Evolutionary conservation across 2,113 vertebrate genomes (phyloP), one percentile per base, ranked within the genome.

Genomic region (Arizona elegans): DNA sequence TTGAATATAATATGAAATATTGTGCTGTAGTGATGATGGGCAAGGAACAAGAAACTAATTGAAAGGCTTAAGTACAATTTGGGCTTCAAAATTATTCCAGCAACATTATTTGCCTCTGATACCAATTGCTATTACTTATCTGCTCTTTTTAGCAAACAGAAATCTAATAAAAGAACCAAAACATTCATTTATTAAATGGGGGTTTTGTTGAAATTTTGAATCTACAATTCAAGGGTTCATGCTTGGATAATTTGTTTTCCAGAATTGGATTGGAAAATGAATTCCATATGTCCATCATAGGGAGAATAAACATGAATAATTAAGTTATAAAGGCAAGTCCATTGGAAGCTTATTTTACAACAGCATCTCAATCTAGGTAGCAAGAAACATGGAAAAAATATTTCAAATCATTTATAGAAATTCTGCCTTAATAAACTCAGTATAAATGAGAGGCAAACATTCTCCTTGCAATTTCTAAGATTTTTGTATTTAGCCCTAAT

Each of bases 11-110:
- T 92, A 96, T 93, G 86, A 95, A 97, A 94, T 93, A 94, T 93
- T 92, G 92, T 87, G 50, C 88, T 90, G 53, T 23, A 88, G 87
- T 94, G 92, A 96, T 96, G 95, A 95, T 55, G 93, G 87, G 2
- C 90, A 96, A 58, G 93, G 90, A 94, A 93, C 87, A 94, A 96
- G 95, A 96, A 95, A 95, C 95, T 95, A 95, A 89, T 93, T 95
- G 87, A 8, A 92, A 93, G 52, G 90, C 91, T 94, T 94, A 94
- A 95, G 90, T 87, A 50, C 29, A 95, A 92, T 96, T 92, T 95
- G 92, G 93, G 94, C 92, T 86, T 94, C 87, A 94, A 90, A 95
- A 95, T 95, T 95, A 95, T 90, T 94, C 65, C 91, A 88, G 93
- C 53, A 96, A 96, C 89, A 95, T 96, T 96, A 96, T 90, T 59